Evolutionary conservation across 2,797 vertebrate species (phyloP).

Genomic region (Hirundo rustica): DNA sequence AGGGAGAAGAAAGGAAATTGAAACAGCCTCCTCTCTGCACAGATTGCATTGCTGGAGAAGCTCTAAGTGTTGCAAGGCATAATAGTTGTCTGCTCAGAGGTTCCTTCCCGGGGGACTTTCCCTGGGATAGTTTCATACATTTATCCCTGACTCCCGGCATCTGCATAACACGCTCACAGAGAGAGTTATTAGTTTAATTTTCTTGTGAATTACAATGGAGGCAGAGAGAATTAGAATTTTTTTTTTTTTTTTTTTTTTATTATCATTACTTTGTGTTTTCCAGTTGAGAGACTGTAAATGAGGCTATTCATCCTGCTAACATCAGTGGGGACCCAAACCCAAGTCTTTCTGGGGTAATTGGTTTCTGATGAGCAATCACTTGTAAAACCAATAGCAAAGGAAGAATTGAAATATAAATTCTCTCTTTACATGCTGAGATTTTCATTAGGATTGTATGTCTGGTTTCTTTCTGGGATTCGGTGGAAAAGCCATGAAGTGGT

Average conservation of each 20-base stretch:
- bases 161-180: constrained; percentile 18
- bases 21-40: not conserved
- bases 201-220: constrained; percentile 63
- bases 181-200: constrained; percentile 76
- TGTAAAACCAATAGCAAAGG: constrained; percentile 60
- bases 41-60: not conserved
- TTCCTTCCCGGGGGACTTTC: constrained; percentile 16
- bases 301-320: constrained; percentile 62
- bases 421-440: not conserved
- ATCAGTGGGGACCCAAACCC: constrained; percentile 56
- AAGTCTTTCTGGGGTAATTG: constrained; percentile 59
- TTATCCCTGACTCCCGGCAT: constrained; percentile 49
- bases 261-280: constrained; percentile 65
- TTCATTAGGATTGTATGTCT: not conserved
- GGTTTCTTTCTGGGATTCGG: not conserved
- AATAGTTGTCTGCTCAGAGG: constrained; percentile 16
- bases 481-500: not conserved
- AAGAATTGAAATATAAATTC: constrained; percentile 54
- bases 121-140: constrained; percentile 28
- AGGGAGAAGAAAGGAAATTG: not conserved
- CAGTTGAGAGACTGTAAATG: constrained; percentile 68
- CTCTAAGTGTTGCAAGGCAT: not conserved
- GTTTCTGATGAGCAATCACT: constrained; percentile 60
- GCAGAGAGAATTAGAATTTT: constrained; percentile 43
- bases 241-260: constrained; percentile 1